phyloP scores from a whole-genome alignment of 1,140 invertebrate genomes.

The Pogonomyrmex californicus region DNA sequence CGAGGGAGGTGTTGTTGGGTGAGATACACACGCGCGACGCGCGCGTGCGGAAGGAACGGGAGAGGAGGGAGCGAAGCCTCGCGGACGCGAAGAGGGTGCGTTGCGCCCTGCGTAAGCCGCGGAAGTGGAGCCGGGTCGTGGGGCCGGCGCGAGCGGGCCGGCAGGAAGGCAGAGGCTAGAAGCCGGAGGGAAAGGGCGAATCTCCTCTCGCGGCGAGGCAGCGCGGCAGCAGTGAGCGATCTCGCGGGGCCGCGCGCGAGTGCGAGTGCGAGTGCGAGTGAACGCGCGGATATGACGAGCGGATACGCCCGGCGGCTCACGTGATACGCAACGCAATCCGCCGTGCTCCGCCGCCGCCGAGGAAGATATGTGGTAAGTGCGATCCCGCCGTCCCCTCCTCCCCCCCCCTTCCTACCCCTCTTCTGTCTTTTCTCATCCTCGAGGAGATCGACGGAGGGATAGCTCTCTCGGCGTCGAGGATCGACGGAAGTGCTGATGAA shows the following conservation, averaged over 20 bases:
- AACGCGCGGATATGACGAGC: conserved; percentile 79
- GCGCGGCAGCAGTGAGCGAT: conserved; percentile 32
- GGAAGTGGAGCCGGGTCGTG: conserved; percentile 28
- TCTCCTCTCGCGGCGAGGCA: background rate
- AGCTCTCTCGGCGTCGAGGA: background rate
- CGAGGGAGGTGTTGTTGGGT: conserved; percentile 1
- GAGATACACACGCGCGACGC: conserved; percentile 10
- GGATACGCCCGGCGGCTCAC: conserved; percentile 80
- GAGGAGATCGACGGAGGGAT: background rate
- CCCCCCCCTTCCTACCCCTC: background rate
- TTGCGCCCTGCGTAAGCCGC: conserved; percentile 41
- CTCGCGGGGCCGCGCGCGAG: conserved; percentile 60
- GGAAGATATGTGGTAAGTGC: conserved; percentile 75
- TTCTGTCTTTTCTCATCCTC: no score
- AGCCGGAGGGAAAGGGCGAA: conserved; percentile 10
- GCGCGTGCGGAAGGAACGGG: background rate
- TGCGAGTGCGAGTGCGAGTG: conserved; percentile 45
- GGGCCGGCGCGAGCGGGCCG: conserved; percentile 33
- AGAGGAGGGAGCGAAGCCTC: background rate
- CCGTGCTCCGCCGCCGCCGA: conserved; percentile 39
- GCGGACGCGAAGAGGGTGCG: conserved; percentile 41
- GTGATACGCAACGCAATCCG: conserved; percentile 75
- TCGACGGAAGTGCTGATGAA: background rate
- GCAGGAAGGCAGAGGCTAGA: background rate
- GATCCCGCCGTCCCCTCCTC: background rate